Evolutionary conservation across 2,888 invertebrate genomes (phyloP), one percentile per base, ranked within the genome.

Genomic region (Heliconius aoede): DNA sequence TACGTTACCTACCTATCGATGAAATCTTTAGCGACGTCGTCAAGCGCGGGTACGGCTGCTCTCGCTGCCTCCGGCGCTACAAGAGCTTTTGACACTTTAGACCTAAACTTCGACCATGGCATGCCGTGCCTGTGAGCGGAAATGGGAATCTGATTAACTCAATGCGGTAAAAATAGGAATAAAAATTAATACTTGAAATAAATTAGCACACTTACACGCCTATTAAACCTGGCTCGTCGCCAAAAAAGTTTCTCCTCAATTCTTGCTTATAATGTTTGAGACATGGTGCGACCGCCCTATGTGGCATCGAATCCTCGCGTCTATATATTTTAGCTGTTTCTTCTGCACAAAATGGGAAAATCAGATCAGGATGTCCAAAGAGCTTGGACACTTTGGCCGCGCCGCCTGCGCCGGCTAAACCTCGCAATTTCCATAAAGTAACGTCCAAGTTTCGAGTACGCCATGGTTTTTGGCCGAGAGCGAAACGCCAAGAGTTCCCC

Each of bases 81-180:
- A 89, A 98, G 95, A 82, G 97, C 96, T 88, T 97, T 97, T 84
- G 98, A 98, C 32, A 98, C 97, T 90, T 97, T 97, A 77, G 96
- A 96, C 81, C 98, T 95, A 87, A 98, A 97, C 81, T 95, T 95
- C 86, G 98, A 97, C 98, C 98, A 98, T 84, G 97, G 96, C 85
- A 97, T 96, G 0, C 98, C 98, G 88, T 98, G 98, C 80, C 98
- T 98, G 90, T 77, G 36, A 36, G 64, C 26, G 11, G 21, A 51
- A 28, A 61, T 55, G 28, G 36, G 21, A 60, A 26, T 40, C 18
- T 26, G 9, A 11, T 28, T 18, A 26, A 1, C 24, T 21, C 4
- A 13, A n/a, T 11, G 7, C n/a, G 65, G 15, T 24, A 36, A 61
- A 26, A 18, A 68, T 2, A 26, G 60, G 64, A 76, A 18, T 32